Evolutionary conservation across 1,140 invertebrate genomes (phyloP), one percentile per base, ranked within the genome.

Genomic region (Papilio machaon): DNA sequence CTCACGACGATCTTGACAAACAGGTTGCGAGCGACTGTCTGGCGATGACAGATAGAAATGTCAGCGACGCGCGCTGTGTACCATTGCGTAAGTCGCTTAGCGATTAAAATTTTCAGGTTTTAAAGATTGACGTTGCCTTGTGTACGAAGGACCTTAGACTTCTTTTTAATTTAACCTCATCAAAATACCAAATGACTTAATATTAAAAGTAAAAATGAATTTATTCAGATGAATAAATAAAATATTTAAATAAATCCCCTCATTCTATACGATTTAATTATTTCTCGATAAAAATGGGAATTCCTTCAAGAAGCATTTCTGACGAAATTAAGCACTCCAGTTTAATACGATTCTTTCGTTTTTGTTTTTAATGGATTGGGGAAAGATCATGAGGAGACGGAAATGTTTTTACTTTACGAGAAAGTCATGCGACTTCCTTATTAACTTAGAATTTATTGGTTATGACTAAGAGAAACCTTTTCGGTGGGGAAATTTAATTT

Each of bases 241-340:
- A 38, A 58, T 11, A 77, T 77, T 60, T 15, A 6, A 35, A 58
- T 54, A 78, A 78, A 49, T n/a, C 15, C 46, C 23, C 52, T 35
- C 2, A 49, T 19, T 9, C 75, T 60, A 7, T 54, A 5, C 4
- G 47, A 58, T 17, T 0, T 60, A 60, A 60, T 77, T 58, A 30
- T 54, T 78, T 78, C 52, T 60, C 52, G 52, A 17, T 38, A 38
- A 78, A 78, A 78, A 52, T 60, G 52, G 52, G 75, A 19, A 54
- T 78, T 58, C 35, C 17, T 30, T 38, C 23, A 9, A 35, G n/a
- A 38, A 60, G 60, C 52, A 78, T 78, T 78, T 78, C 58, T n/a
- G 76, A 78, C 52, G 76, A 54, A 78, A 78, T 78, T 64, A 78
- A 54, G 60, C 54, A 70, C 35, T 78, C 76, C 35, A 78, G 54